Evolutionary conservation across 1,140 invertebrate species (phyloP).

Genomic region (Augochlora pura): DNA sequence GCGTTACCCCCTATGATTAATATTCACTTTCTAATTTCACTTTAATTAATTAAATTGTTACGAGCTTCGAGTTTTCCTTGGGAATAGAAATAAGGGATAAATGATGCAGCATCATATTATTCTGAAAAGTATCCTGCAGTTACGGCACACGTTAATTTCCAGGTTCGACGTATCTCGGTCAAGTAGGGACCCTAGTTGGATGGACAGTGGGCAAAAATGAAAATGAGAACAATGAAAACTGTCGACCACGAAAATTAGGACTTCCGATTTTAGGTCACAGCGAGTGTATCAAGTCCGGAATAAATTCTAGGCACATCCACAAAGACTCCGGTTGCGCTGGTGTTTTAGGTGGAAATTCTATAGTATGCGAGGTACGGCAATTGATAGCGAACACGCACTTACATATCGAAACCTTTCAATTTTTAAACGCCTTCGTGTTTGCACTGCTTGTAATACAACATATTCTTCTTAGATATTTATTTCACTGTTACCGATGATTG

Average conservation of each 20-base stretch:
- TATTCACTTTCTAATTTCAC: too few relatives aligned
- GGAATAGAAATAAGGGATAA: too few relatives aligned
- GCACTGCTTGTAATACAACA: too few relatives aligned
- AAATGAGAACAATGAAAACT: conserved; percentile 61
- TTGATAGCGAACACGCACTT: neutral
- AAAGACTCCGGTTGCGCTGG: conserved; percentile 80
- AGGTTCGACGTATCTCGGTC: conserved; percentile 80
- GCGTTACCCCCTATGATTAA: too few relatives aligned
- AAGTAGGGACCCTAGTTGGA: conserved; percentile 81
- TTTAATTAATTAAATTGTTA: too few relatives aligned
- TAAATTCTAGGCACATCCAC: conserved; percentile 70
- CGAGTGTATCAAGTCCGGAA: conserved; percentile 75
- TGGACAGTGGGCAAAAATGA: conserved; percentile 76
- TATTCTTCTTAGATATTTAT: too few relatives aligned
- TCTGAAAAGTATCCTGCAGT: too few relatives aligned
- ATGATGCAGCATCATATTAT: too few relatives aligned
- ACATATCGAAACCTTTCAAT: too few relatives aligned
- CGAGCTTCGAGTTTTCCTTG: too few relatives aligned
- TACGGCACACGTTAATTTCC: neutral
- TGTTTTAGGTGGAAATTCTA: conserved; percentile 75
- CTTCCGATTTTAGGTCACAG: conserved; percentile 77
- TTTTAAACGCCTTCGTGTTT: too few relatives aligned
- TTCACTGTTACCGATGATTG: too few relatives aligned
- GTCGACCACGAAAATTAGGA: conserved; percentile 78
- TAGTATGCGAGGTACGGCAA: conserved; percentile 77